Conservation (phyloP, 2,113 vertebrate species). For the Melanerpes aurifrons region DNA sequence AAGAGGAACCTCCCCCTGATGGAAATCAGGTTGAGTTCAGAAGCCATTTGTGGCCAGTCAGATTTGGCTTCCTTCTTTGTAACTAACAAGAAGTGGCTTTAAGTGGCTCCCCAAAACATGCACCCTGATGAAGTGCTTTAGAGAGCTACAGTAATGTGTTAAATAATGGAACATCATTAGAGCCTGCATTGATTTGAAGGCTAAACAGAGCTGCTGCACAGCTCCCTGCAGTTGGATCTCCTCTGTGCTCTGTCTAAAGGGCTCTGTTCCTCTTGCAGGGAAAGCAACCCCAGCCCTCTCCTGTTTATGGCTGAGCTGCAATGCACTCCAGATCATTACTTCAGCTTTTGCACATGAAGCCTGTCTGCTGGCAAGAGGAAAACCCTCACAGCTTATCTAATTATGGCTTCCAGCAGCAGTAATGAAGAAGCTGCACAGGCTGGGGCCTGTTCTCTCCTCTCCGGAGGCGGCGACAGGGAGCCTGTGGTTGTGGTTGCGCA, state of each 20-base stretch:
- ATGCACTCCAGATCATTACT: constrained; percentile 48
- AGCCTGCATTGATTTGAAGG: constrained; percentile 19
- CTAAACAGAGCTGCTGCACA: constrained; percentile 4
- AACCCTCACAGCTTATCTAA: constrained; percentile 66
- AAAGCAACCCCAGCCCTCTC: background rate
- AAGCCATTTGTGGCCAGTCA: constrained; percentile 11
- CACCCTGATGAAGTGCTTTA: background rate
- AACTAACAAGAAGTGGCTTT: background rate
- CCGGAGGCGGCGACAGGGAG: constrained; percentile 56
- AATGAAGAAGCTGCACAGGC: constrained; percentile 60
- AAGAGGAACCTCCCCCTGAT: background rate
- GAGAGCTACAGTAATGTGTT: background rate
- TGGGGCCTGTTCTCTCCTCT: constrained; percentile 64
- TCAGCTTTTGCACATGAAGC: constrained; percentile 47
- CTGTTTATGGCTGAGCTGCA: constrained; percentile 60
- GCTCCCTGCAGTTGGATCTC: constrained; percentile 9
- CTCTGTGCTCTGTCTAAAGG: constrained; percentile 16
- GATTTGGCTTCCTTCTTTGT: constrained; percentile 47
- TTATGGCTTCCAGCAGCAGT: constrained; percentile 58
- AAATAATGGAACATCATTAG: background rate
- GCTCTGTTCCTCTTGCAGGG: background rate
- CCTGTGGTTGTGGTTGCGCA: constrained; percentile 65
- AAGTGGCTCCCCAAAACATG: constrained; percentile 22
- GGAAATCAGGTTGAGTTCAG: background rate
- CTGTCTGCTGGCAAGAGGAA: constrained; percentile 72